Base-by-base conservation (phyloP, 2,888 invertebrate species). In the Mythimna ferrago region DNA sequence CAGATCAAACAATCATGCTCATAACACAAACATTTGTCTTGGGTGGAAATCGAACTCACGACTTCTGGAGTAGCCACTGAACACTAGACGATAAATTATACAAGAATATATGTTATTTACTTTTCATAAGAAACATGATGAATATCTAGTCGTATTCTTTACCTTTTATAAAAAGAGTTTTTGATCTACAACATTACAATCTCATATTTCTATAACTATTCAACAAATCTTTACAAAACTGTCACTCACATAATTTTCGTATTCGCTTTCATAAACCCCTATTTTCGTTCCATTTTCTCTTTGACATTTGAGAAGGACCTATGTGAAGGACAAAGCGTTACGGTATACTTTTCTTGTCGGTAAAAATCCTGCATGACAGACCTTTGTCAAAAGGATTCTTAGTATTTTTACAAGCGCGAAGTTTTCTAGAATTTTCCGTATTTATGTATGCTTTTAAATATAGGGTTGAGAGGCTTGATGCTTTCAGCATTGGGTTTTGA, bases 381-480 rank as follows among this genome's bases (percentile, higher is more conserved):
- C 73, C 69, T 73, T 81, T 84, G 76, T 82, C 72, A 77, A 81
- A 77, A 74, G 61, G n/a, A 26, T 44, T 51, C 41, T 78, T 56
- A 26, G 41, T 64, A 56, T 26, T 64, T 72, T 65, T 58, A 61
- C 38, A 38, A 21, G 10, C 10, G 32, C 9, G 11, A 32, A n/a
- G 21, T 54, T 41, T 71, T 60, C 32, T 63, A 41, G 21, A 54
- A 41, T 60, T 19, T 32, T 9, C 9, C 5, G 2, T 79, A 58
- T 78, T 51, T 58, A 19, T 41, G 19, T 19, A 7, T 21, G 21
- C 35, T 53, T 76, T 44, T 53, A 21, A n/a, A 11, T 53, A 6
- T 5, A 16, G 2, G 10, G 10, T 60, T 48, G 35, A 58, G 51
- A 53, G 41, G 35, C 41, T 21, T 9, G n/a, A 41, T 9, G 9